phyloP scores from a whole-genome alignment of 2,888 invertebrate genomes.

The Cephus runcator region DNA sequence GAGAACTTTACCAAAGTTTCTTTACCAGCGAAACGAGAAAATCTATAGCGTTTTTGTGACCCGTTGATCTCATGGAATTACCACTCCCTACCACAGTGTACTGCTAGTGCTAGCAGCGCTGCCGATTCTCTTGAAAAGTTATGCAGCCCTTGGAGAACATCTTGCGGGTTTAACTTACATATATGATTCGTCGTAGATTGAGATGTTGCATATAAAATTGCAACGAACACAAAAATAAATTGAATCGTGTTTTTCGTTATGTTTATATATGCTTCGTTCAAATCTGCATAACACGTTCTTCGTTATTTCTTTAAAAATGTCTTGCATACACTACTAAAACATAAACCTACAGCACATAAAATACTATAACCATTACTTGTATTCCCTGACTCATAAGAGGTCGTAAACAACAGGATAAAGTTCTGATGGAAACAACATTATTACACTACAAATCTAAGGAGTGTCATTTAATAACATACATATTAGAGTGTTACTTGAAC shows the following conservation, averaged over 20 bases:
- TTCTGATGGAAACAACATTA: neutral
- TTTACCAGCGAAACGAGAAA: neutral
- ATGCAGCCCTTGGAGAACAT: neutral
- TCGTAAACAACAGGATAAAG: neutral
- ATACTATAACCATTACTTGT: neutral
- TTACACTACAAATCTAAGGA: neutral
- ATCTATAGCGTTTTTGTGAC: neutral
- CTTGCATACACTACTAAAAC: neutral
- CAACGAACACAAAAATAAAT: too few relatives aligned
- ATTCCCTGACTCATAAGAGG: neutral
- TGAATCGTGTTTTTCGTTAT: too few relatives aligned
- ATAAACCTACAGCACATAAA: neutral
- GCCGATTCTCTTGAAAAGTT: neutral
- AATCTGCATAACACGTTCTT: neutral
- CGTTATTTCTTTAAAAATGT: neutral
- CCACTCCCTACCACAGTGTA: neutral
- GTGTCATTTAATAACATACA: neutral
- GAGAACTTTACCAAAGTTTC: neutral
- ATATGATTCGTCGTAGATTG: neutral
- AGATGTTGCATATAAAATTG: neutral
- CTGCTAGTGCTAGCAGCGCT: neutral
- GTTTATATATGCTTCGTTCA: too few relatives aligned
- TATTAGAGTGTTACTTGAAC: too few relatives aligned
- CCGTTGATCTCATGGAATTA: constrained; percentile 2
- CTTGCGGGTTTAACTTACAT: neutral